Conservation (phyloP, 53 echinoderm and acorn worm genomes). For the Holothuria leucospilota region DNA sequence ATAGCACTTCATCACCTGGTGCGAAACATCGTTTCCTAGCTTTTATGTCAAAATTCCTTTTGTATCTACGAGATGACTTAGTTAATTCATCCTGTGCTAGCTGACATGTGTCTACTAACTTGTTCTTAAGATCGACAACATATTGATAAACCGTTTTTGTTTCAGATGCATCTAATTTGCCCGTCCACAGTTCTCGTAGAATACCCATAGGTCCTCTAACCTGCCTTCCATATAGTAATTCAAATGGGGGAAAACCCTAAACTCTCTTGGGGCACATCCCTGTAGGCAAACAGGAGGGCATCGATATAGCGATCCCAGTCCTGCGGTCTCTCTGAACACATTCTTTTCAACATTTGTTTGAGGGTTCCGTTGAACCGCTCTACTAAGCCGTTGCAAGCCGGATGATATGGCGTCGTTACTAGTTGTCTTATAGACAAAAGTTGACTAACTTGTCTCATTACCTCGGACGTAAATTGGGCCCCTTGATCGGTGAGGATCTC, state of each 20-base stretch:
- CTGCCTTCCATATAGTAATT: conserved; percentile 37
- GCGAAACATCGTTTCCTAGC: conserved; percentile 46
- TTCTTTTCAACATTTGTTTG: conserved; percentile 48
- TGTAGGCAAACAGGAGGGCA: conserved; percentile 10
- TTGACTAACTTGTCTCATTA: no score
- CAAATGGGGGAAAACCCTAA: conserved; percentile 34
- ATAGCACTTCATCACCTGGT: conserved; percentile 60
- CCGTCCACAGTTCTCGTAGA: neutral
- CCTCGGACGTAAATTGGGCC: no score
- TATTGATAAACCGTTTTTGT: conserved; percentile 40
- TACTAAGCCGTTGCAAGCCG: conserved; percentile 20
- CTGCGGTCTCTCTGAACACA: conserved; percentile 34
- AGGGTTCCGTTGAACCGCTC: conserved; percentile 47
- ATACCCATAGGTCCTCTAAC: conserved; percentile 23
- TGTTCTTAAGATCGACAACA: conserved; percentile 25
- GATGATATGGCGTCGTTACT: conserved; percentile 26
- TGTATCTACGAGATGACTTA: neutral
- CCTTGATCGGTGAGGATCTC: no score
- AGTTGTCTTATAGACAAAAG: no score
- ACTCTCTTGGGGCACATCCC: conserved; percentile 32
- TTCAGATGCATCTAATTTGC: neutral
- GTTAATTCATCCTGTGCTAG: neutral
- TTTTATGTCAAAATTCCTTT: conserved; percentile 52
- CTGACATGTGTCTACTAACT: conserved; percentile 27
- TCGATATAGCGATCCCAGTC: conserved; percentile 53